Evolutionary conservation across 1,140 invertebrate genomes (phyloP), one percentile per base, ranked within the genome.

Genomic region (Dinothrombium tinctorium): DNA sequence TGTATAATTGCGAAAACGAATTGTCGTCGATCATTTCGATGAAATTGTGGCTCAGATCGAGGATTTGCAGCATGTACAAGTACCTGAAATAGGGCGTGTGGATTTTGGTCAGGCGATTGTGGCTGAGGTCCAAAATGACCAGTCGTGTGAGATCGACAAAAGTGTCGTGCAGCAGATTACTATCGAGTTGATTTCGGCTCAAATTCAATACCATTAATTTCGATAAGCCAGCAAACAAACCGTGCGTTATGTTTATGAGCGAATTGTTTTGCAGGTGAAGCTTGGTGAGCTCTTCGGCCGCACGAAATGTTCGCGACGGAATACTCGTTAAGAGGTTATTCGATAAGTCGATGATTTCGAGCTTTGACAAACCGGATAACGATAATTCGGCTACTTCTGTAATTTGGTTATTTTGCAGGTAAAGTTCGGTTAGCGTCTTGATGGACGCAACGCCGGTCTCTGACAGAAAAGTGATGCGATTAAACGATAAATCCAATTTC

Each of bases 241-340:
- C 74, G 1, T 75, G 73, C 4, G 74, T 73, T 14, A 82, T 58
- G 4, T 74, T 69, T 49, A 68, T 68, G 41, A 84, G 58, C 2
- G 74, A 73, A 64, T 86, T 87, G 57, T 84, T 84, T 55, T 79
- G 74, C 49, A 86, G 57, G 54, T 79, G 73, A 47, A 87, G 70
- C 61, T 83, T 77, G 59, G 76, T 77, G 41, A 89, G 69, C 41
- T 72, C 69, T 9, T 68, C 63, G 45, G 71, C 69, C 54, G 83
- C 78, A 50, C 69, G 67, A 47, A 87, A 83, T 41, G 86, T 59
- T 48, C 74, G 73, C 22, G 73, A 69, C n/a, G 82, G 80, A 42
- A 89, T 59, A 20, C 78, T 74, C 2, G 81, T 75, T 31, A 89
- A 72, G 53, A 64, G 69, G 53, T 81, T 82, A 55, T 69, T 73